Conservation (phyloP, 2,113 vertebrate genomes). For the Periophthalmodon schlosseri region DNA sequence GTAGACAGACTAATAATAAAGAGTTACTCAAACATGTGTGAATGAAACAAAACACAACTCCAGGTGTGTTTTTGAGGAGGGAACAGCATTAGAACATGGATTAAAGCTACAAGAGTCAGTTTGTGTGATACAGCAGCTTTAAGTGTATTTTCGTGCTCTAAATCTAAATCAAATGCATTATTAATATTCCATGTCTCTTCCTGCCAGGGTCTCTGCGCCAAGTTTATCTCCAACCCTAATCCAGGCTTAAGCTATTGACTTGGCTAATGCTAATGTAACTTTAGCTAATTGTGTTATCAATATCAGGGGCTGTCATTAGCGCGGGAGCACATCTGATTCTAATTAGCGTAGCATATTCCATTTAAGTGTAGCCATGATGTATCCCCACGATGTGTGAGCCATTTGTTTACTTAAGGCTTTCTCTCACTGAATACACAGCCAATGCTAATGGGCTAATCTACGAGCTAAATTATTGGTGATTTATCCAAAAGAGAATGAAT, state of each 20-base stretch:
- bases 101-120: no score
- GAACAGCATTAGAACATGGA: no score
- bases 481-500: constrained; percentile 7
- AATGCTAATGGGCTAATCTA: constrained; percentile 6
- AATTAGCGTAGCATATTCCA: constrained; percentile 3
- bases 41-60: no score
- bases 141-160: no score
- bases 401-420: constrained; percentile 1
- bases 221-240: neutral
- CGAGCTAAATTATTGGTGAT: neutral
- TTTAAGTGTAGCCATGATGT: constrained; percentile 5
- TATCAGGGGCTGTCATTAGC: neutral
- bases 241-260: constrained; percentile 6
- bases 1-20: no score
- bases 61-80: no score
- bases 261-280: neutral
- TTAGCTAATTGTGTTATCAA: constrained; percentile 2
- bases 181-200: no score
- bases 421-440: neutral
- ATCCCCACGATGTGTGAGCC: neutral
- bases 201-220: no score
- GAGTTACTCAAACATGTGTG: no score
- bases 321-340: constrained; percentile 5
- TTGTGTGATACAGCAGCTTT: no score
- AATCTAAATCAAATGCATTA: no score